These are phyloP conservation scores for Tromatobia lineatoria DNA, from an alignment of 2,888 invertebrate species.

Conservation along the genomic window DNA sequence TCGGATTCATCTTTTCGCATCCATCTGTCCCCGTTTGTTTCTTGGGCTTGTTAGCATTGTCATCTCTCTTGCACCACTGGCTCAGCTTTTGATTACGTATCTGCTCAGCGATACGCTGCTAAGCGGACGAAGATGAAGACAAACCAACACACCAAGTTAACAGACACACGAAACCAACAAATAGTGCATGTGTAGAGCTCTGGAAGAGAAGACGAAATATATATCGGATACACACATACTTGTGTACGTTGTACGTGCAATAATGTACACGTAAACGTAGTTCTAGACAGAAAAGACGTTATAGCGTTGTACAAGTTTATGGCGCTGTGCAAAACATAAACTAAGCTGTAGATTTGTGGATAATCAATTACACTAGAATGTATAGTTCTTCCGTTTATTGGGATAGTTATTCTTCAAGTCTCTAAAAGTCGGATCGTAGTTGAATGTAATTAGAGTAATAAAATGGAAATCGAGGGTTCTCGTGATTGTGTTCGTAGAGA, in stretches of 20 bases:
- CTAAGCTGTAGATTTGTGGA: neutral
- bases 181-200: neutral
- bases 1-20: constrained; percentile 32
- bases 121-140: neutral
- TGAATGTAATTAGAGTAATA: neutral
- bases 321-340: neutral
- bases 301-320: neutral
- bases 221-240: neutral
- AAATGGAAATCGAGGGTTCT: neutral
- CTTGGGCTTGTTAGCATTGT: constrained; percentile 32
- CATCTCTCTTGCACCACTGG: constrained; percentile 43
- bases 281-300: neutral
- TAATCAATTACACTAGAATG: constrained; percentile 15
- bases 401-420: neutral
- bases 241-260: constrained; percentile 17
- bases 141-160: neutral
- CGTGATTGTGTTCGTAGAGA: neutral
- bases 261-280: constrained; percentile 47
- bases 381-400: constrained; percentile 12
- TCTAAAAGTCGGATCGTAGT: constrained; percentile 1
- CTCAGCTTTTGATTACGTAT: constrained; percentile 41
- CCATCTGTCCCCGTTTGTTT: constrained; percentile 1
- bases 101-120: constrained; percentile 1
- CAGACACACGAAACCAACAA: neutral
- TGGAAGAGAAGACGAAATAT: neutral